phyloP scores from a whole-genome alignment of 2,888 invertebrate species.

The Lysandra bellargus region DNA sequence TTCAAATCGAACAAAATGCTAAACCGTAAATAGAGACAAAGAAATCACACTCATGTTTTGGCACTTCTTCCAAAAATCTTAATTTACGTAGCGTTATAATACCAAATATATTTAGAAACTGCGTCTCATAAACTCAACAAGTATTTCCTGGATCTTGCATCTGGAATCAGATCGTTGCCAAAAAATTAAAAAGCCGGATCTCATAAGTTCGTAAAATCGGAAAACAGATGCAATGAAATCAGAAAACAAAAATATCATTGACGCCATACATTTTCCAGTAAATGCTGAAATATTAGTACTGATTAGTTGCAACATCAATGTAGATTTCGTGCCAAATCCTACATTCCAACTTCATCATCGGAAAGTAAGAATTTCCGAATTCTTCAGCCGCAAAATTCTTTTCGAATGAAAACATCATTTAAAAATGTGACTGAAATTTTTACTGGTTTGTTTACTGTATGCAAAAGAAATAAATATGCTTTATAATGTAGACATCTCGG shows the following conservation, averaged over 20 bases:
- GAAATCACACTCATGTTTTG: neutral
- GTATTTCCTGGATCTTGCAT: neutral
- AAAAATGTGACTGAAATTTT: neutral
- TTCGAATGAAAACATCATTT: neutral
- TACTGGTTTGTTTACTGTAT: neutral
- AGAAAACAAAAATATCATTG: neutral
- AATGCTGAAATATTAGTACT: neutral
- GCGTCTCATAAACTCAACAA: conserved; percentile 13
- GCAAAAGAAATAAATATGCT: neutral
- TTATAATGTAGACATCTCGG: neutral
- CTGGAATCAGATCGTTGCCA: conserved; percentile 1
- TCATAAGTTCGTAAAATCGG: neutral
- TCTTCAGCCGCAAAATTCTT: neutral
- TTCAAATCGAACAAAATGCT: neutral
- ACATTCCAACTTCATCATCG: neutral
- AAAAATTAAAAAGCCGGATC: neutral
- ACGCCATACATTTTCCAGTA: conserved; percentile 10
- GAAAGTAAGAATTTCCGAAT: neutral
- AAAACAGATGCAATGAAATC: conserved; percentile 2
- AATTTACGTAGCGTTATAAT: neutral
- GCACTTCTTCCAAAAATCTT: neutral
- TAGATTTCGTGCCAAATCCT: neutral
- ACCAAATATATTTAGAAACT: conserved; percentile 7
- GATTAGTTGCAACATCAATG: neutral
- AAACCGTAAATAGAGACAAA: neutral